Percentiles rank a stretch among this genome's conserved stretches.
Conservation (phyloP, 2,113 vertebrate species). For the Pterocles gutturalis region DNA sequence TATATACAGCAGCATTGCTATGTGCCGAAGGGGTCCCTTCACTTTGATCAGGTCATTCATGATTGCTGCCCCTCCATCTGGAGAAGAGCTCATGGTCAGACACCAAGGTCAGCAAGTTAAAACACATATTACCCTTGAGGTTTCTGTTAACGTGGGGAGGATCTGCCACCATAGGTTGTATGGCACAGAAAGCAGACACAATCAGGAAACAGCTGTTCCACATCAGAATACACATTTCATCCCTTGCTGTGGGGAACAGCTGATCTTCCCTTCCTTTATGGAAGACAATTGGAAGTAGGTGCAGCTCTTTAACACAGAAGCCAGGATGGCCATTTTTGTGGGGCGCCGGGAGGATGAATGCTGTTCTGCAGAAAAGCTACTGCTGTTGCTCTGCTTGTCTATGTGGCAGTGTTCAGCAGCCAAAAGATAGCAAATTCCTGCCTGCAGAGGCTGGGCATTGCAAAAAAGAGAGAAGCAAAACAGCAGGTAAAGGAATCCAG, state of each 20-base stretch:
- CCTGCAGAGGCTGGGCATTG: not conserved
- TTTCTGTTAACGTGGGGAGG: not conserved
- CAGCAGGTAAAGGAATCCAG: not conserved
- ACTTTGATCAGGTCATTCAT: fast-evolving
- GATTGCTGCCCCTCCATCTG: fast-evolving
- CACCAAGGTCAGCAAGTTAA: not conserved
- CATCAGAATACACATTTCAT: not conserved
- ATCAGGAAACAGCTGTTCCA: not conserved
- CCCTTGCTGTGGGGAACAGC: not conserved
- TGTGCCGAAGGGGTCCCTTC: not conserved
- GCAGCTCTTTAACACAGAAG: not conserved
- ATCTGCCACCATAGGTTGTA: not conserved
- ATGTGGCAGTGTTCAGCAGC: not conserved
- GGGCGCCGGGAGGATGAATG: not conserved
- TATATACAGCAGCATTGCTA: not conserved
- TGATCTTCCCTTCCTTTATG: not conserved
- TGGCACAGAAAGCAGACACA: not conserved
- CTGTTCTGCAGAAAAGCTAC: not conserved
- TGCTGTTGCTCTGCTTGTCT: not conserved
- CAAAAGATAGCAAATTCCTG: not conserved
- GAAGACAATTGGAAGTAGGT: not conserved
- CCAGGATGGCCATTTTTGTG: not conserved
- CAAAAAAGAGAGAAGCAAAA: not conserved
- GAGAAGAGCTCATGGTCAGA: not conserved
- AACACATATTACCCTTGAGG: not conserved